Evolutionary conservation across 2,113 vertebrate species (phyloP), one percentile per base, ranked within the genome.

Genomic region (Ceratotherium simum): DNA sequence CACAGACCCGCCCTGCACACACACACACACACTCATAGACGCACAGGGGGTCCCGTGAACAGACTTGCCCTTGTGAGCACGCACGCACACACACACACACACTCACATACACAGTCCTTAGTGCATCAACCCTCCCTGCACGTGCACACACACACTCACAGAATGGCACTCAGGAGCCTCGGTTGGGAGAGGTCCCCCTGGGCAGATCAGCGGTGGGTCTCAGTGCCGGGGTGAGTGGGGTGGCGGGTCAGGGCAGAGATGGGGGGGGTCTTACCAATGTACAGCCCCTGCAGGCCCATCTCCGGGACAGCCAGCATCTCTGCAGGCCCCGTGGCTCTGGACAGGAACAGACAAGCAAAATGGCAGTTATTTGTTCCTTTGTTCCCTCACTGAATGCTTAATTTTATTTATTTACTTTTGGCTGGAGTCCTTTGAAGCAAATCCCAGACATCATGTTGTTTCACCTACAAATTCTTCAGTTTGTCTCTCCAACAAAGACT

Each of bases 261-360:
- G 18, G 48, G 82, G 8, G 25, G 65, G 33, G 20, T 70, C 98
- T 98, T 98, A 98, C 98, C 97, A 0, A 98, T 89, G 64, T 97
- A 96, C 76, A 98, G 97, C 33, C 96, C 97, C 88, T 97, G 97
- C 14, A 98, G 87, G 76, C 92, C 95, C 90, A 97, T 36, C 88
- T 98, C 97, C 0, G 98, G 97, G 31, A 98, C 97, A 48, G 97
- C 78, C 87, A 98, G 94, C 98, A 98, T 98, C 80, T 83, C 91
- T n/a, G 95, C 67, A 96, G 82, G 67, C 29, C 72, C 81, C 67
- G 87, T 10, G 75, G 48, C 95, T 95, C 92, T 96, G 80, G 90
- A 97, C 27, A 94, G 91, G 92, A 96, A 98, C 48, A 83, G 75
- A 97, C 69, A 95, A 86, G 42, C 67, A 95, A 67, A 95, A 88